A percentile compares a stretch with the other conserved stretches of the same genome.
phyloP scores from a whole-genome alignment of 1,140 invertebrate genomes.

The Musca domestica region DNA sequence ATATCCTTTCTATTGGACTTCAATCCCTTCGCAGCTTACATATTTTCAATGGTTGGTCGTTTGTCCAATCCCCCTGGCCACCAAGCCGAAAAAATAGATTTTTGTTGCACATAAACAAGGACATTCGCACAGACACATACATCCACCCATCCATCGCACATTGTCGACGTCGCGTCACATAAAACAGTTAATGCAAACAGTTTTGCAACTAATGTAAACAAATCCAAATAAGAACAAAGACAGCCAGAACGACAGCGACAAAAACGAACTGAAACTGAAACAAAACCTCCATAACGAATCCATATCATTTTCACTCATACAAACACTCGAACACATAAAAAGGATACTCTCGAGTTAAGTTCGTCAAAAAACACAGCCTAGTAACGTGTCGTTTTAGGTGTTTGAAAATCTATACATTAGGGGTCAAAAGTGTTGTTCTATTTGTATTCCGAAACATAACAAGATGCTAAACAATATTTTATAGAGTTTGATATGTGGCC shows the following conservation, averaged over 20 bases:
- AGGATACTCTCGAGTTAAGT: too few relatives aligned
- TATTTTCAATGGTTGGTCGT: not conserved
- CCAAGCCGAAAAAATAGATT: not conserved
- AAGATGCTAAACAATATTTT: too few relatives aligned
- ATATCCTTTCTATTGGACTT: too few relatives aligned
- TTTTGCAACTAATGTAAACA: conserved; percentile 31
- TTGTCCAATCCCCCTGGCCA: not conserved
- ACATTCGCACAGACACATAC: not conserved
- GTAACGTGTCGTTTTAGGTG: too few relatives aligned
- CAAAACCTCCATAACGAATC: conserved; percentile 18
- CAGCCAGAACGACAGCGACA: conserved; percentile 31
- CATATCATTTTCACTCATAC: not conserved
- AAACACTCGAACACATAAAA: not conserved
- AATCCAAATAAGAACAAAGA: conserved; percentile 27
- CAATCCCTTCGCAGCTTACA: too few relatives aligned
- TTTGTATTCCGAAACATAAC: too few relatives aligned
- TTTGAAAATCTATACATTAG: too few relatives aligned
- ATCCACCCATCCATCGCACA: not conserved
- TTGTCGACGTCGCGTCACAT: too few relatives aligned
- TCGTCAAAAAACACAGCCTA: too few relatives aligned
- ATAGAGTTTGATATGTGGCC: too few relatives aligned
- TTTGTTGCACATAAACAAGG: not conserved
- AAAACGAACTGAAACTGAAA: conserved; percentile 24
- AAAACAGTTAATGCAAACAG: conserved; percentile 24
- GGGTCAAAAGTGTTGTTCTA: too few relatives aligned